A percentile compares a stretch with the other conserved stretches of the same genome.
phyloP scores from a whole-genome alignment of 2,888 invertebrate genomes.

The Serrognathus titanus region DNA sequence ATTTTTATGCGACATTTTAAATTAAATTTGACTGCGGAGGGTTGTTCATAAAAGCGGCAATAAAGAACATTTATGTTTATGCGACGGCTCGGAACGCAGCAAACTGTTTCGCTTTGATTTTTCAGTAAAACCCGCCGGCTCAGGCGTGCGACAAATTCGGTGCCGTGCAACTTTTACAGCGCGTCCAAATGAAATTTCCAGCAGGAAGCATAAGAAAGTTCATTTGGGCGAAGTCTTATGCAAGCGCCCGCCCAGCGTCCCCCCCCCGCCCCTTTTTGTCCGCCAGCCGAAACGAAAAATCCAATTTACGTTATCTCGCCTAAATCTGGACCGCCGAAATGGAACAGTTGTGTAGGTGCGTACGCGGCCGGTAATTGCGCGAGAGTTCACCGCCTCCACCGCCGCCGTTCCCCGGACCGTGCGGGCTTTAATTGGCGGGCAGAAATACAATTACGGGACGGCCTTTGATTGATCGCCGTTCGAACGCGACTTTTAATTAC shows the following conservation, averaged over 20 bases:
- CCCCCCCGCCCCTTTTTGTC: not conserved
- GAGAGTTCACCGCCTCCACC: not conserved
- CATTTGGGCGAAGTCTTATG: conserved; percentile 32
- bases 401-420: not conserved
- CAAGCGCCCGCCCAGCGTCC: conserved; percentile 23
- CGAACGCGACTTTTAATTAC: conserved; percentile 12
- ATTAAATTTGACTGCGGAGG: conserved; percentile 44
- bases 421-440: conserved; percentile 15
- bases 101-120: conserved; percentile 4
- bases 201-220: conserved; percentile 29
- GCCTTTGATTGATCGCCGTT: conserved; percentile 16
- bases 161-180: conserved; percentile 29
- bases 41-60: conserved; percentile 42
- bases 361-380: not conserved
- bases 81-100: conserved; percentile 28
- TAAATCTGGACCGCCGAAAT: conserved; percentile 28
- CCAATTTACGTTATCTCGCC: conserved; percentile 39
- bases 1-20: conserved; percentile 44
- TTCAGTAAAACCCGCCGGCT: conserved; percentile 2
- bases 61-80: conserved; percentile 44
- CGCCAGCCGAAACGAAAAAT: conserved; percentile 36
- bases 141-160: conserved; percentile 26
- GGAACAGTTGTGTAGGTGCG: not conserved
- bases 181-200: conserved; percentile 31
- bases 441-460: conserved; percentile 8